A percentile compares a stretch with the other conserved stretches of the same genome.
phyloP scores from a whole-genome alignment of 1,140 invertebrate species.

The Bombyx mori region ASM3026992v2 NC_085109.1:5123001-5123500 shows the following conservation, averaged over 20 bases:
- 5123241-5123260: slow-evolving; percentile 16
- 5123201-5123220: slow-evolving; percentile 4
- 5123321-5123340: too few relatives aligned
- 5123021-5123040: slow-evolving; percentile 67
- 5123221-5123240: slow-evolving; percentile 23
- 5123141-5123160: slow-evolving; percentile 15
- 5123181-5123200: slow-evolving; percentile 6
- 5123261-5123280: slow-evolving; percentile 15
- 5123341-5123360: too few relatives aligned
- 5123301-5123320: background rate
- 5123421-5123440: slow-evolving; percentile 30
- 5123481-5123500: slow-evolving; percentile 35
- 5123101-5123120: slow-evolving; percentile 60
- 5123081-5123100: slow-evolving; percentile 57
- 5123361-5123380: background rate
- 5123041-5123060: slow-evolving; percentile 71
- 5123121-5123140: slow-evolving; percentile 37
- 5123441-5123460: slow-evolving; percentile 49
- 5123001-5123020: slow-evolving; percentile 52
- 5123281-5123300: background rate
- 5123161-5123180: background rate
- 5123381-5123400: slow-evolving; percentile 36
- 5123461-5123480: slow-evolving; percentile 59
- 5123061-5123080: slow-evolving; percentile 67
- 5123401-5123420: slow-evolving; percentile 60